Base-by-base conservation (phyloP, 2,797 vertebrate species). In the Acropternis orthonyx region DNA sequence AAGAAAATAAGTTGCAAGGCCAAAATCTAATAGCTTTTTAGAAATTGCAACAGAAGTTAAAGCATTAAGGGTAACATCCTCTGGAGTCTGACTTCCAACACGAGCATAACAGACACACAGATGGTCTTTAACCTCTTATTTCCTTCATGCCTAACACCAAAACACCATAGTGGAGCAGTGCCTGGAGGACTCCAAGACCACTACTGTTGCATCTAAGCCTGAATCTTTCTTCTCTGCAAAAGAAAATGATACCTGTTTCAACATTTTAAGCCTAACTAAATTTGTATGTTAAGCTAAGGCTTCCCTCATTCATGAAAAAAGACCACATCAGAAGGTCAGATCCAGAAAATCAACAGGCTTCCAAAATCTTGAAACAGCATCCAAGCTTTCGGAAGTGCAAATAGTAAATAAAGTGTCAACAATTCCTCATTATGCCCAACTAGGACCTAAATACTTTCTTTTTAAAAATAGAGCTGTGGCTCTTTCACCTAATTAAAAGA, bases 21-120 rank as follows among this genome's bases (percentile, higher is more conserved):
- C 43, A 86, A 88, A 92, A 80, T 66, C 37, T n/a, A 65, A 80
- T 5, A 77, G 23, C 24, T 59, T 76, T 68, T 91, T 34, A 73
- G 37, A 73, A 95, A 77, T 9, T 10, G 44, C 36, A 80, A 67
- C 36, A 63, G 19, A 56, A 84, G 7, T n/a, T 32, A 71, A 91
- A 71, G 30, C 28, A 83, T 82, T 79, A 76, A 68, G 49, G 15
- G 28, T 56, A 76, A 90, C 75, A 88, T 69, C 24, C 18, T 37
- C 39, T 72, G 37, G 39, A 73, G 24, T 52, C 78, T 85, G 36
- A 84, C 26, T 92, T 81, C 16, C 30, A 66, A 2, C 0, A 4
- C 0, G 0, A 81, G 30, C 34, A n/a, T 37, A 67, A 71, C 14
- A 51, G 23, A 55, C 6, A 28, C 37, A 30, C 3, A 43, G 44